Percentiles rank a stretch among this genome's conserved stretches.
phyloP scores from a whole-genome alignment of 2,113 vertebrate species.

The Chunga burmeisteri region DNA sequence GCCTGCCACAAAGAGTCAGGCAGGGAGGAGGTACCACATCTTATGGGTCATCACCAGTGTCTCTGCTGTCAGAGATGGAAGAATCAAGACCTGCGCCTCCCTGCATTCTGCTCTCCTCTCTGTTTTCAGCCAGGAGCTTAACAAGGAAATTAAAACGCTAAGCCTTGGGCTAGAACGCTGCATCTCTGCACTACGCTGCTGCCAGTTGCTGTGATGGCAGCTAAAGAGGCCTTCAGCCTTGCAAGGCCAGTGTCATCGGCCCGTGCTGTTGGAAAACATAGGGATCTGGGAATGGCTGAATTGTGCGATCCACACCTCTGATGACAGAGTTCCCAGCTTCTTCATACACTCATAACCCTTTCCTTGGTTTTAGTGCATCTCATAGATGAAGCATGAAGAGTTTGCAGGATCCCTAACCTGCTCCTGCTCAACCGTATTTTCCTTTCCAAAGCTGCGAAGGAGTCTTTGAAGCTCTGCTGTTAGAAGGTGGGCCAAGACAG shows the following conservation, averaged over 20 bases:
- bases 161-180: not conserved
- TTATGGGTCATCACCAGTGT: not conserved
- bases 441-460: not conserved
- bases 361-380: not conserved
- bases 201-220: not conserved
- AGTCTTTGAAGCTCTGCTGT: not conserved
- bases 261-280: not conserved
- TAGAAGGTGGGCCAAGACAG: not conserved
- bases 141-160: not conserved
- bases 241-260: not conserved
- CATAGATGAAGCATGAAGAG: not conserved
- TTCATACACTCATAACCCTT: not conserved
- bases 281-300: not conserved
- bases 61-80: not conserved
- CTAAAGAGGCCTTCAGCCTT: not conserved
- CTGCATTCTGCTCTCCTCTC: not conserved
- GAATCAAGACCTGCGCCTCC: not conserved
- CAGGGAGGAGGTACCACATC: not conserved
- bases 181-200: not conserved
- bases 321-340: not conserved
- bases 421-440: not conserved
- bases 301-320: not conserved
- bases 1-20: not conserved
- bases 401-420: not conserved
- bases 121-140: conserved; percentile 14